Percentiles rank a stretch among this genome's conserved stretches.
Conservation (phyloP, 2,888 invertebrate species). For the Drosophila stalkeri region DNA sequence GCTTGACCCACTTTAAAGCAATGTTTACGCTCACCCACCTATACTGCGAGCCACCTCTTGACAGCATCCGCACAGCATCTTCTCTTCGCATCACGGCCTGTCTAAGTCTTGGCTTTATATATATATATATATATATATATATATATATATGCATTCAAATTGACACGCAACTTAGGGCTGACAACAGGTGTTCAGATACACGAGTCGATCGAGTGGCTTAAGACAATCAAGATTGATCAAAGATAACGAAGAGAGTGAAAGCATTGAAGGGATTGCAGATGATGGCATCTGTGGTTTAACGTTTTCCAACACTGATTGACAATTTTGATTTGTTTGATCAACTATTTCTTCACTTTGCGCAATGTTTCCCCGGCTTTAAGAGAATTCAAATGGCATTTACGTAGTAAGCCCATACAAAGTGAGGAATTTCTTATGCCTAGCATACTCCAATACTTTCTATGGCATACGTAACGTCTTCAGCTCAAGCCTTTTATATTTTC, state of each 20-base stretch:
- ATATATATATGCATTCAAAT: constrained; percentile 24
- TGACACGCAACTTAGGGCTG: constrained; percentile 19
- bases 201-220: constrained; percentile 2
- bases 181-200: constrained; percentile 14
- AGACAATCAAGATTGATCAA: background rate
- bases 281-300: background rate
- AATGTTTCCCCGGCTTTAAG: background rate
- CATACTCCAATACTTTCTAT: background rate
- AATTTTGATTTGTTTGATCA: no score
- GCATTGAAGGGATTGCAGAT: background rate
- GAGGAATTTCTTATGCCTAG: background rate
- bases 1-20: constrained; percentile 53
- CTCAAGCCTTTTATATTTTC: no score
- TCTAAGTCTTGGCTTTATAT: constrained; percentile 16
- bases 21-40: background rate
- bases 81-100: constrained; percentile 5
- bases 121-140: constrained; percentile 21
- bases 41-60: background rate
- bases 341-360: no score
- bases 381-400: background rate
- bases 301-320: background rate
- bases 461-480: no score
- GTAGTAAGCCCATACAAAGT: background rate
- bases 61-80: constrained; percentile 1
- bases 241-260: background rate